Conservation (phyloP, 2,113 vertebrate species). For the Siniperca chuatsi region DNA sequence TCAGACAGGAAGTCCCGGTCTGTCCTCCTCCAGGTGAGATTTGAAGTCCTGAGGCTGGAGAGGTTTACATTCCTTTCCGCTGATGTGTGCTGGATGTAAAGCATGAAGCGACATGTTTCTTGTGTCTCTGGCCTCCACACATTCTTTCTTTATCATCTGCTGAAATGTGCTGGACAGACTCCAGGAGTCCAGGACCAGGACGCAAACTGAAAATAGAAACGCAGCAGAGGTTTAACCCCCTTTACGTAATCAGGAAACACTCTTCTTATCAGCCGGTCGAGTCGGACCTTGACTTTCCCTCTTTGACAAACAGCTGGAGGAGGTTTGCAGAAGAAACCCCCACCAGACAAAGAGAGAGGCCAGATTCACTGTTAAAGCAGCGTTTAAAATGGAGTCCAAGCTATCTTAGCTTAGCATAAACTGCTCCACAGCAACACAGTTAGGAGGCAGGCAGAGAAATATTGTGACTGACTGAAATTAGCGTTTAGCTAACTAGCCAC, state of each 20-base stretch:
- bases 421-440: no score
- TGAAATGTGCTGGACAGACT: conserved; percentile 54
- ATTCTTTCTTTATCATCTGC: conserved; percentile 68
- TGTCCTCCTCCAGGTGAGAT: no score
- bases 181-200: conserved; percentile 25
- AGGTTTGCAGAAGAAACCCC: no score
- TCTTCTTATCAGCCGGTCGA: neutral
- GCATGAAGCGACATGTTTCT: conserved; percentile 66
- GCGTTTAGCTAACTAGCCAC: no score
- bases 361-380: no score
- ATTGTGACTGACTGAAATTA: no score
- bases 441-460: no score
- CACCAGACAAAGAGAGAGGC: neutral
- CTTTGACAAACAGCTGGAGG: neutral
- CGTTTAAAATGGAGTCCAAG: no score
- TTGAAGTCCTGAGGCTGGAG: neutral
- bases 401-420: no score
- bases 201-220: conserved; percentile 11
- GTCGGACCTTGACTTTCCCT: conserved; percentile 5
- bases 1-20: no score
- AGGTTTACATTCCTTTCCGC: conserved; percentile 34
- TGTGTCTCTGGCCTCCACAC: conserved; percentile 14
- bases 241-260: neutral
- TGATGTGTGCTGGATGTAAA: conserved; percentile 43
- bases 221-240: neutral